Base-by-base conservation (phyloP, 1,140 invertebrate species). In the Zaprionus ornatus region DNA sequence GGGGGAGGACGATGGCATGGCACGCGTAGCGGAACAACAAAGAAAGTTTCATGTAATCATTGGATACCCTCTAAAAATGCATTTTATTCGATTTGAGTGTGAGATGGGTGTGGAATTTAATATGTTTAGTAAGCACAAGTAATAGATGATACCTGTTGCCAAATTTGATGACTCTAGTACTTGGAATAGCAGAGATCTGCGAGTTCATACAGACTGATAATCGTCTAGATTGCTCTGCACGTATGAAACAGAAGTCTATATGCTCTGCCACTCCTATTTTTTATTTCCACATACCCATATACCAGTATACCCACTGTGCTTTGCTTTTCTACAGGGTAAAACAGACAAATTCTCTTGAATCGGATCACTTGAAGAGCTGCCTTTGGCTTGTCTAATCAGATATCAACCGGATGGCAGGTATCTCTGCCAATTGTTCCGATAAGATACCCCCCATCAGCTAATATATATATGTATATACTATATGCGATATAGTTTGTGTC, bases 311-410 rank as follows among this genome's bases (percentile, higher is more conserved):
- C 37, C 37, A 15, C 6, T 60, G 10, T 17, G 25, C 45, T 40
- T 52, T 9, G 15, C 3, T 5, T 12, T 27, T 2, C 50, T n/a
- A 6, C 21, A 25, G 50, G 57, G 45, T 48, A 48, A 19, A 48
- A 48, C 45, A 48, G 21, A 48, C 45, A 50, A 21, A 48, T 45
- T 63, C 42, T 35, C 25, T 54, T 37, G 23, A 69, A 61, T 15
- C 35, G 40, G 42, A 69, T 54, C 29, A 29, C 27, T 45, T 21
- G 21, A 32, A 15, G 29, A 13, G 10, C 21, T n/a, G 4, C 42
- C 13, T 37, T 4, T 6, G 23, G 45, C 72, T 69, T 70, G 72
- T 74, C 72, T 74, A 63, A 74, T 74, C 72, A 56, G 21, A 63
- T 21, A 42, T 13, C 23, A 71, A 60, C 67, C 67, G 67, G 67